These are phyloP conservation scores for Drosophila tristis DNA, from an alignment of 1,140 invertebrate genomes.

Conservation along the genomic window DNA sequence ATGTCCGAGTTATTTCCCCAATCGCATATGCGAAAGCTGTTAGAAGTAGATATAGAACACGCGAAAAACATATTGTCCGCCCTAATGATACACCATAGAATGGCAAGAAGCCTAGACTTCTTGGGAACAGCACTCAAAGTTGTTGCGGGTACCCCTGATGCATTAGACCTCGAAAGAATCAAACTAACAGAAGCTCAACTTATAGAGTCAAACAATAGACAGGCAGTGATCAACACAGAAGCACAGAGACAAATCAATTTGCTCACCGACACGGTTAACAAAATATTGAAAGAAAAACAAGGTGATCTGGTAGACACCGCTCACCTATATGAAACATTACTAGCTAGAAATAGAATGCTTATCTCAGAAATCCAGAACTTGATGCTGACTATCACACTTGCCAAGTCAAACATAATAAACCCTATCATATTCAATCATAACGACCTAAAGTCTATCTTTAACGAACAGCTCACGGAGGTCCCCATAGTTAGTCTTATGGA, in stretches of 20 bases:
- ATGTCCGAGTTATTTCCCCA: slow-evolving; percentile 2
- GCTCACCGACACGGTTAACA: neutral
- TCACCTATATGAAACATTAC: slow-evolving; percentile 12
- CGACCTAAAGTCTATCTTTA: slow-evolving; percentile 1
- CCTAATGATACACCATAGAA: neutral
- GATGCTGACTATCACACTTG: slow-evolving; percentile 15
- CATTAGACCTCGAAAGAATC: slow-evolving; percentile 5
- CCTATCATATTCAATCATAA: slow-evolving; percentile 1
- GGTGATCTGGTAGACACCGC: neutral
- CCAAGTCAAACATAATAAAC: slow-evolving; percentile 7
- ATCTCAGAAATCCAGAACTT: slow-evolving; percentile 17
- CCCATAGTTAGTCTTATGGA: slow-evolving; percentile 7
- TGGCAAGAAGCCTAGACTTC: too few species aligned
- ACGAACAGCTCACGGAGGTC: slow-evolving; percentile 1
- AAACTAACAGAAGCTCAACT: slow-evolving; percentile 4
- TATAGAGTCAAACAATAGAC: slow-evolving; percentile 2
- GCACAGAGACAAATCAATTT: slow-evolving; percentile 6
- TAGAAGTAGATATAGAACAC: slow-evolving; percentile 18
- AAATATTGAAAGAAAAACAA: slow-evolving; percentile 5
- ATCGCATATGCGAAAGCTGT: slow-evolving; percentile 6
- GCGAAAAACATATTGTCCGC: neutral
- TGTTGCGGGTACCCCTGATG: slow-evolving; percentile 13
- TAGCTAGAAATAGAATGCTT: slow-evolving; percentile 15
- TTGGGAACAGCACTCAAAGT: slow-evolving; percentile 14
- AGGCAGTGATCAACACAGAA: slow-evolving; percentile 1